A percentile compares a stretch with the other conserved stretches of the same genome.
Conservation (phyloP, 1,140 invertebrate species). For the Drosophila watanabei region DNA sequence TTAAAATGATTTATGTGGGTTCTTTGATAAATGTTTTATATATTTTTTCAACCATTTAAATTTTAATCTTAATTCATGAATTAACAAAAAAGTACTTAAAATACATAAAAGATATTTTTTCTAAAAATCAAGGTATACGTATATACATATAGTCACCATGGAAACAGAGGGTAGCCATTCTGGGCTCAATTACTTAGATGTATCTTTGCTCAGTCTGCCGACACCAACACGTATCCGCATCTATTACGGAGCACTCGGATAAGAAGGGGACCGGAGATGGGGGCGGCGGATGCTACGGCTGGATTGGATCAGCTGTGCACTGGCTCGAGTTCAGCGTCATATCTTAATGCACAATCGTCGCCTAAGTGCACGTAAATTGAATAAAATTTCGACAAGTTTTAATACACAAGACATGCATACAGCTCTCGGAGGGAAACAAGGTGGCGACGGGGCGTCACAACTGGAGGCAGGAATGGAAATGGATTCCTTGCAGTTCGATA, state of each 20-base stretch:
- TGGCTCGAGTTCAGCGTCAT: slow-evolving; percentile 63
- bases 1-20: too few species aligned
- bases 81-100: not conserved
- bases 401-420: slow-evolving; percentile 74
- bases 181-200: slow-evolving; percentile 29
- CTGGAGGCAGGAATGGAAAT: slow-evolving; percentile 4
- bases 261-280: not conserved
- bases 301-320: slow-evolving; percentile 44
- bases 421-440: slow-evolving; percentile 31
- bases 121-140: not conserved
- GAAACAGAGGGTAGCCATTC: slow-evolving; percentile 17
- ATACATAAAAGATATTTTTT: not conserved
- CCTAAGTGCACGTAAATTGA: slow-evolving; percentile 83
- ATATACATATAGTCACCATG: not conserved
- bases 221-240: slow-evolving; percentile 31
- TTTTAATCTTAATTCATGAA: not conserved
- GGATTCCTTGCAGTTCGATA: slow-evolving; percentile 47
- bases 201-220: slow-evolving; percentile 17
- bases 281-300: not conserved
- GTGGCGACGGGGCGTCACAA: slow-evolving; percentile 3
- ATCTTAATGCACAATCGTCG: slow-evolving; percentile 83
- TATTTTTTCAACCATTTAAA: too few species aligned
- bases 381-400: slow-evolving; percentile 84
- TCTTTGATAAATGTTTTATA: too few species aligned
- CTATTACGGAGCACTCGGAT: slow-evolving; percentile 30